Conservation (phyloP, 35 echinoderm and acorn worm species). For the Chiridota heheva region DNA sequence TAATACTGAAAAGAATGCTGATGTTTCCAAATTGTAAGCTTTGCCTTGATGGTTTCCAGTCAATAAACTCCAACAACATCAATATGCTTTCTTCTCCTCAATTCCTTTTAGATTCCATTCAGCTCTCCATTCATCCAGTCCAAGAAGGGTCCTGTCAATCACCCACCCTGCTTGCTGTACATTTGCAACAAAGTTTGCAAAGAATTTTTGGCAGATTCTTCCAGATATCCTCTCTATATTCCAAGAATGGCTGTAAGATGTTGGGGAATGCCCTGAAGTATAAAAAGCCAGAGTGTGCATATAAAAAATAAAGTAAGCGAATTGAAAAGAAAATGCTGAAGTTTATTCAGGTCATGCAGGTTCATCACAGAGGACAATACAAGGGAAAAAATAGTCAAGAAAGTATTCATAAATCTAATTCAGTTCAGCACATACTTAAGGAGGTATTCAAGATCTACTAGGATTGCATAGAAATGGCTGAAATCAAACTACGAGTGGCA, state of each 20-base stretch:
- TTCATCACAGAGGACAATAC: not conserved
- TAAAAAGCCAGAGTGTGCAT: not conserved
- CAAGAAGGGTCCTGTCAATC: constrained; percentile 55
- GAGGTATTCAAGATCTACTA: no score
- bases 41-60: no score
- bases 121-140: constrained; percentile 88
- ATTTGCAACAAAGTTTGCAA: constrained; percentile 72
- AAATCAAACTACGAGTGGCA: no score
- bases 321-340: not conserved
- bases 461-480: no score
- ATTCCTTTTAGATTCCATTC: constrained; percentile 70
- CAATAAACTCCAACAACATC: no score
- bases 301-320: not conserved
- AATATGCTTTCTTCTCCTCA: constrained; percentile 61
- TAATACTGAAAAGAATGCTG: no score
- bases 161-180: constrained; percentile 72
- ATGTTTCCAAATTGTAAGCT: no score
- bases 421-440: no score
- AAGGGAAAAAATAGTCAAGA: no score
- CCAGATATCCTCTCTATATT: constrained; percentile 46
- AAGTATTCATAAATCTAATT: no score
- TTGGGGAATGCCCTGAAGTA: not conserved
- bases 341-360: not conserved
- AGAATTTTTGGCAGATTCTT: constrained; percentile 60
- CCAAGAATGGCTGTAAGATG: constrained; percentile 13